Base-by-base conservation (phyloP, 1,140 invertebrate species). In the Diorhabda elongata region DNA sequence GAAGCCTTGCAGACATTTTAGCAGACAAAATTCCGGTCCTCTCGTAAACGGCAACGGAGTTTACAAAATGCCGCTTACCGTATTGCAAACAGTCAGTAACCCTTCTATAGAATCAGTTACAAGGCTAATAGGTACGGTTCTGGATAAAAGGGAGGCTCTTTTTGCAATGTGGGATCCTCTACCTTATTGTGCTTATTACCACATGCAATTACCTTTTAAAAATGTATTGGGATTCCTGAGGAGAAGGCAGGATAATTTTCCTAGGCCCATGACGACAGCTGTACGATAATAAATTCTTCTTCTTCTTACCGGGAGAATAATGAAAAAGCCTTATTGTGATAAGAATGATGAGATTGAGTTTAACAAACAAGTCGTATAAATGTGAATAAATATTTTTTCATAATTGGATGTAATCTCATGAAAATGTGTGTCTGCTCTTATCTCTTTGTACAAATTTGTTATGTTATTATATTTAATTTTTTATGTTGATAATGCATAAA, bases 161-260 rank as follows among this genome's bases (percentile, higher is more conserved):
- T 93, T 93, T 74, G 85, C 89, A 2, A 91, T 89, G 73, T 93
- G 91, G 91, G 92, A 94, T 75, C 92, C 91, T 0, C 74, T 94
- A 65, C 92, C 92, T 0, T 93, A 92, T 75, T 92, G 90, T 74
- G 91, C 90, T 2, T 92, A 92, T 75, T 93, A 92, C 81, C 91
- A 92, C 76, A 86, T 92, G 67, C 89, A 92, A 74, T 79, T 90
- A 69, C 90, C 91, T 0, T 87, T 92, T 47, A 82, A 83, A 67
- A 85, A 87, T 44, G 80, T 91, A 7, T 75, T 85, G 3, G 83
- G 81, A 2, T 83, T 83, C 62, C 79, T 88, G 42, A 77, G 79
- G 61, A 78, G 77, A 58, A 70, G 72, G 61, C 77, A 79, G 52
- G 71, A 78, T 58, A 75, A 72, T 59, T 81, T 81, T 68, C 78